Evolutionary conservation across 2,113 vertebrate species (phyloP), one percentile per base, ranked within the genome.

Genomic region (Daphoenositta chrysoptera): DNA sequence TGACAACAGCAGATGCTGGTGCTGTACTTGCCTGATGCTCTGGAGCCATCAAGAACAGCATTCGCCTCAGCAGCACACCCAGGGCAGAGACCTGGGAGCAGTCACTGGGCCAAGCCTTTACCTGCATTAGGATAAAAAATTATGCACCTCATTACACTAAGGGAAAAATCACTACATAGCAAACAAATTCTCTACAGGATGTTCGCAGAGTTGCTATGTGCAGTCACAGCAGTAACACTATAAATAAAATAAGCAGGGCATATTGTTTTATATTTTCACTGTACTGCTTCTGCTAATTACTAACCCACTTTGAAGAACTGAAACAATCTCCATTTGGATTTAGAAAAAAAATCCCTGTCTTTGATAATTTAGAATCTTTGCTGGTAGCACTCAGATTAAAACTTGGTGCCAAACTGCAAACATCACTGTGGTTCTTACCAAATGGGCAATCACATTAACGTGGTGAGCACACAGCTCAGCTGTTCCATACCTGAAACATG

Each of bases 381-480:
- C 48, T 35, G 8, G 11, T 7, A 88, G 31, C 54, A 80, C 10
- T 44, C 44, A 20, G 40, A 72, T 87, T 45, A 79, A 66, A 88
- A 66, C 8, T 33, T 33, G 11, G 12, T 23, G 22, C 40, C 5
- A 5, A 73, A 72, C 1, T 77, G 14, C 20, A 63, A 50, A 63
- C 13, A 24, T 65, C 30, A 10, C 10, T 7, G 48, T 30, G 31
- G 27, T 80, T 98, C 99, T 98, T 97, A 99, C 99, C 98, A 99
- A 93, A 54, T 98, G 97, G 96, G 99, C 98, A 30, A 99, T 94
- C 21, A 99, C 91, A 54, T 94, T 61, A 35, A 98, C 97, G 5
- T 99, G 99, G 92, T 99, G 99, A 45, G 99, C 98, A 77, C 99
- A 99, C 63, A 99, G 98, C 73, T 99, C 99, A 65, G 99, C 99